phyloP scores from a whole-genome alignment of 2,797 vertebrate species.

The Cirrhinus mrigala region DNA sequence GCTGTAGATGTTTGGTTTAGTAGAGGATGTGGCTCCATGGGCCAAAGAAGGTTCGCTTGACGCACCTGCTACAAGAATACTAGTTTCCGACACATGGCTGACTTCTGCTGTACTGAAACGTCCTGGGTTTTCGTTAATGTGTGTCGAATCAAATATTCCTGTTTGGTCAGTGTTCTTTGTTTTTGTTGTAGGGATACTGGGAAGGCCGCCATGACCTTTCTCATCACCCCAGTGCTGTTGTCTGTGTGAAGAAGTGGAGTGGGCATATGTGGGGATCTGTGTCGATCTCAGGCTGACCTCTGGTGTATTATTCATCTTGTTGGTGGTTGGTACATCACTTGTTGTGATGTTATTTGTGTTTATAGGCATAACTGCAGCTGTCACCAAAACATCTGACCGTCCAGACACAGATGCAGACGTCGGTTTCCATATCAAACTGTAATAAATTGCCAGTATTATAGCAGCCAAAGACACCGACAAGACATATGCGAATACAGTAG shows the following conservation, averaged over 20 bases:
- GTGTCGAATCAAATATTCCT: neutral
- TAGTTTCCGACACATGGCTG: neutral
- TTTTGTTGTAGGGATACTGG: neutral
- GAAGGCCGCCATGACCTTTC: constrained; percentile 16
- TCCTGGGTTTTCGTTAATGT: neutral
- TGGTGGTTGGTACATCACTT: constrained; percentile 40
- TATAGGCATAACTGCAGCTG: constrained; percentile 13
- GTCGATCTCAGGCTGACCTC: neutral
- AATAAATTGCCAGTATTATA: constrained; percentile 87
- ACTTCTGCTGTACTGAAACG: neutral
- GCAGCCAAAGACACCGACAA: constrained; percentile 87
- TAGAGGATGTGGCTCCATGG: neutral
- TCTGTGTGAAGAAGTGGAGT: constrained; percentile 10
- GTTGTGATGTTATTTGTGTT: constrained; percentile 51
- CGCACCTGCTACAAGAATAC: neutral
- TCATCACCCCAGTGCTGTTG: constrained; percentile 6
- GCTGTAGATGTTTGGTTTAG: neutral
- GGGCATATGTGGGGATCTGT: neutral
- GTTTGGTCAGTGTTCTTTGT: neutral
- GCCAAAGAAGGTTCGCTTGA: neutral
- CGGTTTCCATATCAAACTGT: constrained; percentile 88
- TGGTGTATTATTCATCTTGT: constrained; percentile 30
- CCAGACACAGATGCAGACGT: constrained; percentile 61
- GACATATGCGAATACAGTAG: constrained; percentile 87
- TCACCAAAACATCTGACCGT: constrained; percentile 49